Conservation (phyloP, 2,113 vertebrate species). For the Sinocyclocheilus grahami region DNA sequence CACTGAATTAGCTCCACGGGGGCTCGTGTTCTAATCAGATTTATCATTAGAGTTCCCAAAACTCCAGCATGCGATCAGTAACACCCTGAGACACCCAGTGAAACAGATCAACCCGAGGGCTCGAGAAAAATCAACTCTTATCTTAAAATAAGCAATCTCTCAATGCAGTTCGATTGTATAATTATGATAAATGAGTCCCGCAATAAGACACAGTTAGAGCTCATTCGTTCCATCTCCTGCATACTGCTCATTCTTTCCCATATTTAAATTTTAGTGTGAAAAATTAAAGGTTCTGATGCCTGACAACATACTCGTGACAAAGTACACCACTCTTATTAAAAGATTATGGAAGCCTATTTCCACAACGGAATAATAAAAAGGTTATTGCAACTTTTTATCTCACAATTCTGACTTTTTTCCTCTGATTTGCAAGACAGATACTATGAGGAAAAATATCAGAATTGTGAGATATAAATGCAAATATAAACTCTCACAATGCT, state of each 20-base stretch:
- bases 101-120: constrained; percentile 50
- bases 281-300: constrained; percentile 51
- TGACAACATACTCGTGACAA: neutral
- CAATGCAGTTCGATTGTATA: constrained; percentile 72
- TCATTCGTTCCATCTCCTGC: constrained; percentile 49
- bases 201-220: constrained; percentile 61
- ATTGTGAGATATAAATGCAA: too few relatives aligned
- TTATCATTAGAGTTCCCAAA: constrained; percentile 41
- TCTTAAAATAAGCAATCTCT: constrained; percentile 69
- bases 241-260: constrained; percentile 4
- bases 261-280: constrained; percentile 46
- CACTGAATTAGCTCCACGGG: constrained; percentile 13
- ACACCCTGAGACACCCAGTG: constrained; percentile 44
- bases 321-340: neutral
- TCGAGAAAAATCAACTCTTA: constrained; percentile 56
- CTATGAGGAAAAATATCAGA: too few relatives aligned
- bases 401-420: too few relatives aligned
- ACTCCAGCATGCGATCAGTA: constrained; percentile 35
- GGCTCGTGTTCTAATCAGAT: constrained; percentile 34
- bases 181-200: constrained; percentile 71
- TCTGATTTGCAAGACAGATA: too few relatives aligned
- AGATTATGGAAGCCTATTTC: neutral
- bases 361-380: too few relatives aligned
- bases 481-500: too few relatives aligned
- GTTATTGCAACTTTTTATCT: too few relatives aligned